phyloP scores from a whole-genome alignment of 2,888 invertebrate genomes.

The Idaea dimidiata region DNA sequence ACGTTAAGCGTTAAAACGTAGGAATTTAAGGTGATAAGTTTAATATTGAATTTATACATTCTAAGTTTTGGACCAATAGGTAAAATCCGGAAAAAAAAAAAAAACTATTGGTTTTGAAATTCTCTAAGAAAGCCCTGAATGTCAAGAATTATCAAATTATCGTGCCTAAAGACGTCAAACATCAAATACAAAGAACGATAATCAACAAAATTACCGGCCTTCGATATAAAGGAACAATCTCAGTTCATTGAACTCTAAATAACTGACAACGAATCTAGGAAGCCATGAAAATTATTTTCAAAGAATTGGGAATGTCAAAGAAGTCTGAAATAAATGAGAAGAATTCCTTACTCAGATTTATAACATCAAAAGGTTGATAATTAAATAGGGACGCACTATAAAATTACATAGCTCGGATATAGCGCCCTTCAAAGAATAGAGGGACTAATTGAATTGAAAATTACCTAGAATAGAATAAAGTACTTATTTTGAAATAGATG shows the following conservation, averaged over 20 bases:
- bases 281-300: background rate
- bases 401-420: too few species aligned
- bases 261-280: background rate
- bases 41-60: too few species aligned
- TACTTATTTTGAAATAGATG: too few species aligned
- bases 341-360: background rate
- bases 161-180: background rate
- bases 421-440: too few species aligned
- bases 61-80: too few species aligned
- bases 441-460: too few species aligned
- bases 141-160: background rate
- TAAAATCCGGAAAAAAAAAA: too few species aligned
- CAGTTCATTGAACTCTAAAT: background rate
- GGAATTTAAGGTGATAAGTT: too few species aligned
- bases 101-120: background rate
- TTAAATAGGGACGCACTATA: too few species aligned
- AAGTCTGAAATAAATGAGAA: background rate
- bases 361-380: background rate
- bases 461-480: too few species aligned
- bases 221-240: background rate
- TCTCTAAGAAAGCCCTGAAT: background rate
- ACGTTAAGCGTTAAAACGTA: too few species aligned
- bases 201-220: background rate
- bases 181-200: background rate
- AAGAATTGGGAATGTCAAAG: background rate